These are phyloP conservation scores for Platerodrilus igneus DNA, from an alignment of 2,888 invertebrate genomes.

Conservation along the genomic window DNA sequence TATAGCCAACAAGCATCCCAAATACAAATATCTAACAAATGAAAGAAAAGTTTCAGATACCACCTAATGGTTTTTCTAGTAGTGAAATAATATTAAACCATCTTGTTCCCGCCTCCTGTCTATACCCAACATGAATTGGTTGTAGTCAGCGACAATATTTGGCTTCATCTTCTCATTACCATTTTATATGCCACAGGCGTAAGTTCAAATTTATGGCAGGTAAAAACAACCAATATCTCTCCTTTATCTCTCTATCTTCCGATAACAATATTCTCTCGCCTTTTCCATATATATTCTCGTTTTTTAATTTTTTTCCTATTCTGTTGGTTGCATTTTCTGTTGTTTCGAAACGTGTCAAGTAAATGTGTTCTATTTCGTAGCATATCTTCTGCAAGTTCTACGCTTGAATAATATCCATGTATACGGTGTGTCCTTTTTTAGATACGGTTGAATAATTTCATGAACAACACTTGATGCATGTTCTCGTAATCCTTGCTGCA, in stretches of 20 bases:
- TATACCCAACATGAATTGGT: slow-evolving; percentile 31
- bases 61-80: slow-evolving; percentile 35
- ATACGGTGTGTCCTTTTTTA: no score
- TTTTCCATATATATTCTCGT: slow-evolving; percentile 8
- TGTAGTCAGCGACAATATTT: slow-evolving; percentile 18
- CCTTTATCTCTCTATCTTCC: slow-evolving; percentile 13
- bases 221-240: slow-evolving; percentile 12
- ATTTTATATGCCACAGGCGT: slow-evolving; percentile 8
- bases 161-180: slow-evolving; percentile 8
- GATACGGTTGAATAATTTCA: slow-evolving; percentile 1
- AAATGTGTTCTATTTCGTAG: slow-evolving; percentile 11
- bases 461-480: slow-evolving; percentile 7
- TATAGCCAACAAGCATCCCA: slow-evolving; percentile 13
- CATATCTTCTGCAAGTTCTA: slow-evolving; percentile 14
- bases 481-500: slow-evolving; percentile 3
- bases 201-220: slow-evolving; percentile 13
- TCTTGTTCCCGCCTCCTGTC: slow-evolving; percentile 34
- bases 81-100: slow-evolving; percentile 34
- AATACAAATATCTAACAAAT: slow-evolving; percentile 9
- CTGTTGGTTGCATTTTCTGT: no score
- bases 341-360: slow-evolving; percentile 8
- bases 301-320: no score
- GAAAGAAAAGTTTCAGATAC: slow-evolving; percentile 9
- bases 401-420: slow-evolving; percentile 11
- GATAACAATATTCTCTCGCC: slow-evolving; percentile 9